A percentile compares a stretch with the other conserved stretches of the same genome.
Evolutionary conservation across 2,797 vertebrate species (phyloP).

Genomic region (Helostoma temminkii): DNA sequence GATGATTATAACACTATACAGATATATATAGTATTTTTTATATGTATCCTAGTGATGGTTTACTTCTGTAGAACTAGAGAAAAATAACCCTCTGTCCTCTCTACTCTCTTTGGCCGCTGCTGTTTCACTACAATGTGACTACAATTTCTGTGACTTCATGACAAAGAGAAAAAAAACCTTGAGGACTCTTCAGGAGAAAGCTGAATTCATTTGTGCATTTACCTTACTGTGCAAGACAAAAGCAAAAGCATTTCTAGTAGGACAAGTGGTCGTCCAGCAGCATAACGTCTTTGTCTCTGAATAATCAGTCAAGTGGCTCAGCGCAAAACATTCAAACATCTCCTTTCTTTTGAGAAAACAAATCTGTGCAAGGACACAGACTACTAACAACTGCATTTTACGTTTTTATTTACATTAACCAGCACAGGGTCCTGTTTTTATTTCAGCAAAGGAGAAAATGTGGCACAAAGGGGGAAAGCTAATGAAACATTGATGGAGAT

Average conservation of each 20-base stretch:
- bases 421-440: slow-evolving; percentile 27
- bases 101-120: background rate
- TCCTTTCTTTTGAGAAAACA: slow-evolving; percentile 5
- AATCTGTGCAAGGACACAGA: slow-evolving; percentile 44
- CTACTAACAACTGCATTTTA: slow-evolving; percentile 63
- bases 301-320: slow-evolving; percentile 52
- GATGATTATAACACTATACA: background rate
- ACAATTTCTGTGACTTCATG: slow-evolving; percentile 19
- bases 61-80: background rate
- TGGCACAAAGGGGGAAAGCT: slow-evolving; percentile 28
- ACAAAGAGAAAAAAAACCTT: slow-evolving; percentile 1
- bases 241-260: slow-evolving; percentile 13
- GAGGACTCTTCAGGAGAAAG: background rate
- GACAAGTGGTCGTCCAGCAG: slow-evolving; percentile 6
- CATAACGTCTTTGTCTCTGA: slow-evolving; percentile 41
- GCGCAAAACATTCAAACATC: slow-evolving; percentile 59
- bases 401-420: slow-evolving; percentile 62
- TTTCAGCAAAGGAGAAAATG: slow-evolving; percentile 6
- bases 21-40: background rate
- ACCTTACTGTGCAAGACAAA: slow-evolving; percentile 11
- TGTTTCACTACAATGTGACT: slow-evolving; percentile 14
- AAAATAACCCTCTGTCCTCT: background rate
- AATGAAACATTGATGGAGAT: slow-evolving; percentile 82
- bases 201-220: slow-evolving; percentile 24
- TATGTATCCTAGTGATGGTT: background rate